These are phyloP conservation scores for Dasyurus viverrinus DNA, from an alignment of 2,113 vertebrate genomes.

Conservation along the genomic window DNA sequence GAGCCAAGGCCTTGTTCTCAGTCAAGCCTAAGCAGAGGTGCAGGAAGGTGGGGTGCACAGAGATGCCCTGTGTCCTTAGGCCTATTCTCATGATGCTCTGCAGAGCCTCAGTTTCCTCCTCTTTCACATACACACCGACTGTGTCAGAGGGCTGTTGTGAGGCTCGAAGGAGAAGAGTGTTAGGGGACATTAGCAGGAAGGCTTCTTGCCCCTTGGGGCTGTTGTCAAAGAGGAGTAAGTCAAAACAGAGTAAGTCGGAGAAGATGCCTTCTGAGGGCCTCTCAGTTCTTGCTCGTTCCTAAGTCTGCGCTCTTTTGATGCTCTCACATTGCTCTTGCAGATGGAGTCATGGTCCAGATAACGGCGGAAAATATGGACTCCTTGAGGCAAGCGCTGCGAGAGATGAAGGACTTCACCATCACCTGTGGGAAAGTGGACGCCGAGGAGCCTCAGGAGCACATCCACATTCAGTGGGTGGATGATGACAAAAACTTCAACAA, in stretches of 20 bases:
- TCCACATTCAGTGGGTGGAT: conserved; percentile 96
- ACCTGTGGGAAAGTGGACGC: conserved; percentile 94
- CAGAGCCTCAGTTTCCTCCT: not conserved
- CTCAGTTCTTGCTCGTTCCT: not conserved
- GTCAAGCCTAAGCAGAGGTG: not conserved
- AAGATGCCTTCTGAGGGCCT: not conserved
- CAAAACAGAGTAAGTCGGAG: not conserved
- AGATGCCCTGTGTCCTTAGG: not conserved
- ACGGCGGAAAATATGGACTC: conserved; percentile 97
- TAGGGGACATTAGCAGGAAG: too few relatives aligned
- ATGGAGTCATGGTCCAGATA: conserved; percentile 99
- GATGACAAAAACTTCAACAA: conserved; percentile 97
- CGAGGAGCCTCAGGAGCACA: conserved; percentile 95
- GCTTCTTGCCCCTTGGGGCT: not conserved
- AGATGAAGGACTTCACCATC: conserved; percentile 98
- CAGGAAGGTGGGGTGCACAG: not conserved
- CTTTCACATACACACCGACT: not conserved
- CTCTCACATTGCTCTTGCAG: conserved; percentile 80
- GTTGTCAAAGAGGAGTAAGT: not conserved
- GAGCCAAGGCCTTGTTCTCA: too few relatives aligned
- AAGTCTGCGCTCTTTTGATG: not conserved
- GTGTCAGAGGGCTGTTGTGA: not conserved
- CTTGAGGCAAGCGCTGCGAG: conserved; percentile 93
- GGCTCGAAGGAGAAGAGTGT: not conserved
- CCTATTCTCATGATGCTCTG: not conserved